Base-by-base conservation (phyloP, 2,888 invertebrate genomes). In the Machimus atricapillus region DNA sequence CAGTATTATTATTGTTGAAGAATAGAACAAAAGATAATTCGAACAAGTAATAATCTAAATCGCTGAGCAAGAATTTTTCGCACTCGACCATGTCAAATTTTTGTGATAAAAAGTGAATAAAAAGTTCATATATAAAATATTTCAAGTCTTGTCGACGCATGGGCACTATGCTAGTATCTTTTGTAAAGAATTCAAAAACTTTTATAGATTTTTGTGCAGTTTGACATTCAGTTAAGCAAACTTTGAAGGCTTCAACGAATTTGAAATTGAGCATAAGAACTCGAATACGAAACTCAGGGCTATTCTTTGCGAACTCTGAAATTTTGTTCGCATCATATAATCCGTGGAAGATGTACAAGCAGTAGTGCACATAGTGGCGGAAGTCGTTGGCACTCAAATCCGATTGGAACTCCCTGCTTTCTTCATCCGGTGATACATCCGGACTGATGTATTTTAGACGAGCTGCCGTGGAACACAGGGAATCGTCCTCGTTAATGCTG, bases 101-200 rank as follows among this genome's bases (percentile, higher is more conserved):
- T 83, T 90, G 91, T 14, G 89, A 90, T 83, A 92, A 89, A 87
- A 93, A 92, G 89, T 93, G 92, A 86, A 90, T 89, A 88, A 93
- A 91, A 89, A 93, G 90, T 86, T 92, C 91, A 89, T 92, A 92
- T 88, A 93, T 92, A 83, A 92, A 91, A 89, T 91, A 92, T 90
- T 93, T 92, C 56, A 93, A 90, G 88, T 93, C 92, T 82, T 92
- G 90, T 5, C 92, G 90, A 87, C 91, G 90, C 90, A 92, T 90
- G 16, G 93, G 93, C 86, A 93, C 92, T 86, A 92, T 92, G 87
- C 92, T 92, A 27, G 92, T 91, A 86, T 93, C 93, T 90, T 92
- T 93, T 89, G 92, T 92, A 87, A 93, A 93, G 89, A 92, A 92
- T 90, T 93, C 93, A 88, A 93, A 93, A 12, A 93, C 90, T 90